phyloP scores from a whole-genome alignment of 2,113 vertebrate species.

The Zosterops hypoxanthus region DNA sequence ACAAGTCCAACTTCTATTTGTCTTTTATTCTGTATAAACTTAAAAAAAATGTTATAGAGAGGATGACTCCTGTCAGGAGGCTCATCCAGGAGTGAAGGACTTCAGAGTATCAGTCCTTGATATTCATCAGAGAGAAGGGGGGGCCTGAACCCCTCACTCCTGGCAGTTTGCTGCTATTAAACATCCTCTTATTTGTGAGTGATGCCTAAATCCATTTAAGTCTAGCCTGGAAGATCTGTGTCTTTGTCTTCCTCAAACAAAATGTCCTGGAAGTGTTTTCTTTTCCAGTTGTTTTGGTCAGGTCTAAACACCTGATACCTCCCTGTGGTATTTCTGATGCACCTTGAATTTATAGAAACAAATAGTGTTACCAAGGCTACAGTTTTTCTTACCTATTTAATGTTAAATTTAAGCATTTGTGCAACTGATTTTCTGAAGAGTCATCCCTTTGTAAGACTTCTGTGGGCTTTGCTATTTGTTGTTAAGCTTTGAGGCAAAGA shows the following conservation, averaged over 20 bases:
- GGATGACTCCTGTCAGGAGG: neutral
- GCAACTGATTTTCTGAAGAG: neutral
- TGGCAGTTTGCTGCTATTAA: neutral
- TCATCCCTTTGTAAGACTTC: neutral
- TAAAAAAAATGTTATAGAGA: neutral
- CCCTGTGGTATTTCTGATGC: neutral
- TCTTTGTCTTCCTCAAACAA: neutral
- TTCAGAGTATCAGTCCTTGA: neutral
- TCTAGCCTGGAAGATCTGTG: neutral
- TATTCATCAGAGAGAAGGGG: neutral
- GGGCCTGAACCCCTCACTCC: neutral
- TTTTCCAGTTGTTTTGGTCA: neutral
- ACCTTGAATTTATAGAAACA: neutral
- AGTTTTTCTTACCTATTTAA: neutral
- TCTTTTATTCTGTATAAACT: neutral
- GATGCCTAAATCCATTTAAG: neutral
- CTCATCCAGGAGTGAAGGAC: fast-evolving
- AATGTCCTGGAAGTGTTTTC: neutral
- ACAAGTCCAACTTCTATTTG: neutral
- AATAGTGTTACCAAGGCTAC: neutral
- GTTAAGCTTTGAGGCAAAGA: neutral
- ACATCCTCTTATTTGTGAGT: neutral
- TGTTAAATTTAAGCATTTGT: neutral
- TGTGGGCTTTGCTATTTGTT: neutral
- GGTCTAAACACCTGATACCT: neutral